phyloP scores from a whole-genome alignment of 2,797 vertebrate species.

The Anas capensis region DNA sequence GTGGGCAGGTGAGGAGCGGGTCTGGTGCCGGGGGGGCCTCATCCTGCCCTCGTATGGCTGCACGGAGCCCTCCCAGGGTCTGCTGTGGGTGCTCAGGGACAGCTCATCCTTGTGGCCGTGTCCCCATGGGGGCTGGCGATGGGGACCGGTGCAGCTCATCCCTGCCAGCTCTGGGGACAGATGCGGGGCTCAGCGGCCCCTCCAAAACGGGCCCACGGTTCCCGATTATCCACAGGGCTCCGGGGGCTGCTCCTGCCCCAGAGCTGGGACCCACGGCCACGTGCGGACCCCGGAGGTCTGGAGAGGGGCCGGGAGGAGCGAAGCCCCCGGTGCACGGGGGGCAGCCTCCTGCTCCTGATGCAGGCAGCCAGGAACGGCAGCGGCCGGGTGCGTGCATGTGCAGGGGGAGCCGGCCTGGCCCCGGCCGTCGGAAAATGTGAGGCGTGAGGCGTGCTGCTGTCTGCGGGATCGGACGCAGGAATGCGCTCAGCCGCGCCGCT shows the following conservation, averaged over 20 bases:
- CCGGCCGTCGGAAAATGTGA: constrained; percentile 62
- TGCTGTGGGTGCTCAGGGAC: no score
- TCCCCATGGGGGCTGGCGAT: fast-evolving
- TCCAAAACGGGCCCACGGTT: fast-evolving
- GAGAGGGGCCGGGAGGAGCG: not conserved
- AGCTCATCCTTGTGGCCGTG: fast-evolving
- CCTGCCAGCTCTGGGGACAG: fast-evolving
- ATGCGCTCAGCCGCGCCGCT: not conserved
- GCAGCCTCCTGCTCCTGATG: not conserved
- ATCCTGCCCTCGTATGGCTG: no score
- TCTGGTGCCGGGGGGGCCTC: not conserved
- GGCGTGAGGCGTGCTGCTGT: not conserved
- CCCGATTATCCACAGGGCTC: fast-evolving
- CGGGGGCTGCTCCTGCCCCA: not conserved
- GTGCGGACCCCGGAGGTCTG: not conserved
- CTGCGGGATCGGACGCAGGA: constrained; percentile 4
- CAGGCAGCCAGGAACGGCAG: not conserved
- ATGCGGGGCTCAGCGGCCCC: fast-evolving
- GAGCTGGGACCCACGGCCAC: not conserved
- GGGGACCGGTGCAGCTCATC: not conserved
- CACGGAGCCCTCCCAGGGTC: no score
- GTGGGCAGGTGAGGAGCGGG: not conserved
- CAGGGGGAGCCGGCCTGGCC: not conserved
- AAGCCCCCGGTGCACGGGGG: not conserved
- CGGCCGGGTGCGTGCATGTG: not conserved